A percentile compares a stretch with the other conserved stretches of the same genome.
These are phyloP conservation scores for Poeciliopsis prolifica DNA, from an alignment of 2,113 vertebrate species.

Conservation along the genomic window DNA sequence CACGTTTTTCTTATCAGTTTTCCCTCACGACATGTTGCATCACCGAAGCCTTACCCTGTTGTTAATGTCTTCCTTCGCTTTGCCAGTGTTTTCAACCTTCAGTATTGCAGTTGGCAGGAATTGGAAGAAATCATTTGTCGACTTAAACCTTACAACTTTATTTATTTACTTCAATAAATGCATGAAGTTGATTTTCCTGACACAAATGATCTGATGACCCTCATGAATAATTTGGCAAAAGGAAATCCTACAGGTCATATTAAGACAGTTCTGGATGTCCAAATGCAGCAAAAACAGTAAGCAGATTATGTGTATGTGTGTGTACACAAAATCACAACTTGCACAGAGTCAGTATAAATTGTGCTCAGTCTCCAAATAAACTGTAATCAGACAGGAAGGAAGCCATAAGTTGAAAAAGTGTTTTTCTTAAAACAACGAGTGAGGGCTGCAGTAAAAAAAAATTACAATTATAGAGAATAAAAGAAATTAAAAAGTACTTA, in stretches of 20 bases:
- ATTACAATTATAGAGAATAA: neutral
- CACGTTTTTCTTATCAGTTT: too few relatives aligned
- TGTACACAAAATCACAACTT: neutral
- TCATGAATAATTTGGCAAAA: neutral
- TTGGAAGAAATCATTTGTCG: too few relatives aligned
- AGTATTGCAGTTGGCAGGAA: neutral
- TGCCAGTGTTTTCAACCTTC: neutral
- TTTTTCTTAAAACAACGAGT: conserved; percentile 28
- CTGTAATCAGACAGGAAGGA: too few relatives aligned
- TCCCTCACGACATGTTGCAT: too few relatives aligned
- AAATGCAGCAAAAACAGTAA: neutral
- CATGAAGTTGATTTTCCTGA: neutral
- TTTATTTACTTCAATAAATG: too few relatives aligned
- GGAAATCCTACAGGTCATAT: neutral
- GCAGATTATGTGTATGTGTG: neutral
- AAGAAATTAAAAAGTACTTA: conserved; percentile 30
- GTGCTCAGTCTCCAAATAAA: too few relatives aligned
- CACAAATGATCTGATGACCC: neutral
- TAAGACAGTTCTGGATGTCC: neutral
- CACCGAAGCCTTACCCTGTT: too few relatives aligned
- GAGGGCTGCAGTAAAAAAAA: neutral
- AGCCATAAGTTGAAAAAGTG: too few relatives aligned
- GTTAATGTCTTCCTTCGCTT: neutral
- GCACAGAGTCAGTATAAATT: too few relatives aligned
- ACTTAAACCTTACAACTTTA: too few relatives aligned